These are phyloP conservation scores for Tretioscincus oriximinensis DNA, from an alignment of 2,113 vertebrate genomes.

Conservation along the genomic window DNA sequence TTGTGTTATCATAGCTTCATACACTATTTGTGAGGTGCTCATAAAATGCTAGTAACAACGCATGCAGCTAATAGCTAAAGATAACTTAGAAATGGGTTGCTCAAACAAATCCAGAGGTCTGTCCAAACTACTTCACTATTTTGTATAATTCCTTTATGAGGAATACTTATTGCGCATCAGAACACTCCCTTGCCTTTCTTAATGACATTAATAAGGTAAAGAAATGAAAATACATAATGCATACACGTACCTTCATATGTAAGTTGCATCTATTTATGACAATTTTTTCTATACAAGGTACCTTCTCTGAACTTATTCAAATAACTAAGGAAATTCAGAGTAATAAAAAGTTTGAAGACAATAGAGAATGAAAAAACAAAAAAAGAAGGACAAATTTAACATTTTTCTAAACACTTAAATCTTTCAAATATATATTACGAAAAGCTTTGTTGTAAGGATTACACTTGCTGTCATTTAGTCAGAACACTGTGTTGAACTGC, in stretches of 20 bases:
- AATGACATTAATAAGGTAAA: background rate
- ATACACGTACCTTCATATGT: background rate
- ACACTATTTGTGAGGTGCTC: background rate
- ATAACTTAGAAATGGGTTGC: background rate
- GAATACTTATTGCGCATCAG: background rate
- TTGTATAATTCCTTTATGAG: background rate
- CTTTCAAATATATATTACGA: slow-evolving; percentile 37
- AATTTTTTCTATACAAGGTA: background rate
- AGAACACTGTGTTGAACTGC: slow-evolving; percentile 54
- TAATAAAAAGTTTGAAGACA: background rate
- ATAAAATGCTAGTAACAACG: background rate
- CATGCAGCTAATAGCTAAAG: background rate
- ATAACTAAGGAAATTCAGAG: background rate
- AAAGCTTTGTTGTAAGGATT: slow-evolving; percentile 45
- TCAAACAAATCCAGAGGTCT: background rate
- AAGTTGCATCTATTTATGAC: background rate
- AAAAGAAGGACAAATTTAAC: background rate
- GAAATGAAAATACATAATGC: background rate
- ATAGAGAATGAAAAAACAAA: slow-evolving; percentile 6
- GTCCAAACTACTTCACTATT: background rate
- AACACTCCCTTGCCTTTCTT: background rate
- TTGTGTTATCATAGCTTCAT: background rate
- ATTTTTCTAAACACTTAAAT: background rate
- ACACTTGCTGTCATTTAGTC: slow-evolving; percentile 57
- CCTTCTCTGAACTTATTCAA: background rate